Conservation (phyloP, 2,888 invertebrate genomes). For the Zaprionus obscuricornis region DNA sequence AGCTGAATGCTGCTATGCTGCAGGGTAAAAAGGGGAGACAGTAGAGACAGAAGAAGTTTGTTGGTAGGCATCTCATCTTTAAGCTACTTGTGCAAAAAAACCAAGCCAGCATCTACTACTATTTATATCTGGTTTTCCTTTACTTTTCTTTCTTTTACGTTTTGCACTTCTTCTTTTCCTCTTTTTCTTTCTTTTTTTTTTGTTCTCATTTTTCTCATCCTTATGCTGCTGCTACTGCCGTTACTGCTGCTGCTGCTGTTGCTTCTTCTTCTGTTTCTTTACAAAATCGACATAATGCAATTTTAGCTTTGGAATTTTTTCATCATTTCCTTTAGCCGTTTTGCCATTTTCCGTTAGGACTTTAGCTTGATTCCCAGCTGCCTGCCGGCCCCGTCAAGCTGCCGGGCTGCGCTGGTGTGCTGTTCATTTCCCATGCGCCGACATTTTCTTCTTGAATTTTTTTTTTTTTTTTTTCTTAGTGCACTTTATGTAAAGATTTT, state of each 20-base stretch:
- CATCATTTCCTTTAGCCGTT: slow-evolving; percentile 37
- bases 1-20: too few species aligned
- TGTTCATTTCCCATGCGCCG: too few species aligned
- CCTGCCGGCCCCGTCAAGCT: too few species aligned
- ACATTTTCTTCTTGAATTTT: too few species aligned
- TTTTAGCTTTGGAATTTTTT: slow-evolving; percentile 58
- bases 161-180: slow-evolving; percentile 6
- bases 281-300: slow-evolving; percentile 74
- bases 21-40: too few species aligned
- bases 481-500: slow-evolving; percentile 47
- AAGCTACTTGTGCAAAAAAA: slow-evolving; percentile 64
- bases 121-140: slow-evolving; percentile 25
- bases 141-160: slow-evolving; percentile 12
- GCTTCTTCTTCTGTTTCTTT: slow-evolving; percentile 23
- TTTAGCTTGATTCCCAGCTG: slow-evolving; percentile 1
- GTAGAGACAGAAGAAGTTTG: too few species aligned
- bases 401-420: too few species aligned
- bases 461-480: slow-evolving; percentile 34
- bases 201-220: slow-evolving; percentile 10
- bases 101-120: slow-evolving; percentile 31
- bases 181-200: slow-evolving; percentile 1
- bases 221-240: too few species aligned
- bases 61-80: slow-evolving; percentile 27
- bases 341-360: slow-evolving; percentile 13
- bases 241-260: too few species aligned